Evolutionary conservation across 2,888 invertebrate genomes (phyloP).

Genomic region (Serrognathus titanus): DNA sequence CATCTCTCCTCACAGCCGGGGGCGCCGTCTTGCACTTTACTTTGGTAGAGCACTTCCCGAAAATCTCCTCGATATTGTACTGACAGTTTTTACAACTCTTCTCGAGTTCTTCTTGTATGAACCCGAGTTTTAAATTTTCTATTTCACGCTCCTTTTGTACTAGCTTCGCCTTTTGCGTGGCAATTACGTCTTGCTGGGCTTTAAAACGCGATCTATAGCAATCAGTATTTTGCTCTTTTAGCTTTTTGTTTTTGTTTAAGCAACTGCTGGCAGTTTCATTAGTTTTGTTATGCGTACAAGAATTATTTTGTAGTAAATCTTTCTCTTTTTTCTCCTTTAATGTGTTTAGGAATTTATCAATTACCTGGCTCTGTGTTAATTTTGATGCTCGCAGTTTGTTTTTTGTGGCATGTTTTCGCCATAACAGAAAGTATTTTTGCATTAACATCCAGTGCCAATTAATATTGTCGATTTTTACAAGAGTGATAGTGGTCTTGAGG

Average conservation of each 20-base stretch:
- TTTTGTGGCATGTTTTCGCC: slow-evolving; percentile 7
- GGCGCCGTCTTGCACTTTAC: slow-evolving; percentile 53
- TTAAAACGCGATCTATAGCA: slow-evolving; percentile 52
- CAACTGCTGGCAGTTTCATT: not conserved
- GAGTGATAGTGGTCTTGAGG: no score
- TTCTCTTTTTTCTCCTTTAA: slow-evolving; percentile 10
- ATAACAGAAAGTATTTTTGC: slow-evolving; percentile 13
- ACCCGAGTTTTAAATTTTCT: slow-evolving; percentile 67
- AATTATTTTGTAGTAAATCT: not conserved
- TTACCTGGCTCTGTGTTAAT: slow-evolving; percentile 7
- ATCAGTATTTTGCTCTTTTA: not conserved
- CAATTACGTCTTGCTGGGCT: slow-evolving; percentile 70
- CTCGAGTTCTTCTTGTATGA: slow-evolving; percentile 62
- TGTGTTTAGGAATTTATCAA: slow-evolving; percentile 8
- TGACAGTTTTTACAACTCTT: slow-evolving; percentile 57
- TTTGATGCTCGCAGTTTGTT: not conserved
- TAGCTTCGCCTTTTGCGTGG: slow-evolving; percentile 66
- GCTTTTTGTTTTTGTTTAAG: not conserved
- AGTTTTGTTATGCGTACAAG: not conserved
- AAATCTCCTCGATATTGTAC: slow-evolving; percentile 54
- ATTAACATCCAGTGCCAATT: no score
- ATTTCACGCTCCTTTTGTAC: slow-evolving; percentile 71
- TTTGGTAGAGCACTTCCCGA: slow-evolving; percentile 41
- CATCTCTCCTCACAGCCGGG: slow-evolving; percentile 46
- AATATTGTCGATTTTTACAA: no score